A percentile compares a stretch with the other conserved stretches of the same genome.
Evolutionary conservation across 2,888 invertebrate species (phyloP).

Genomic region (Eupelmus urozonus): DNA sequence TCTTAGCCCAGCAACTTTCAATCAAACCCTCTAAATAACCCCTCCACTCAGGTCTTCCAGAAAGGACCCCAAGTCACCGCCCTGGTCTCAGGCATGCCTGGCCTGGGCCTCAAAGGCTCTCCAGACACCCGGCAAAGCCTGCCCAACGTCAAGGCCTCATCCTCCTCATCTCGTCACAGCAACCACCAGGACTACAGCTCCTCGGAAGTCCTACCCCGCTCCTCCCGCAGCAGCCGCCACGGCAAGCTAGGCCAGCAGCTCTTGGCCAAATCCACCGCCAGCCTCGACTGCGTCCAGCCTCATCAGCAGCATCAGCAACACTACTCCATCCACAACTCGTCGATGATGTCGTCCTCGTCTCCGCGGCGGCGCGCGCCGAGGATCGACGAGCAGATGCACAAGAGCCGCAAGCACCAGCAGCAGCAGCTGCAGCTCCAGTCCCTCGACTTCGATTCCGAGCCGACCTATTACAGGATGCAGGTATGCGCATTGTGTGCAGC

Average conservation of each 20-base stretch:
- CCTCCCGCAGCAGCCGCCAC: conserved; percentile 66
- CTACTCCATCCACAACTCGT: conserved; percentile 53
- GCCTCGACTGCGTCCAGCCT: conserved; percentile 71
- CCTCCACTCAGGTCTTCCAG: conserved; percentile 83
- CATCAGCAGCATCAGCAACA: conserved; percentile 61
- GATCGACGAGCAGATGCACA: conserved; percentile 74
- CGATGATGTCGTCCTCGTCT: conserved; percentile 46
- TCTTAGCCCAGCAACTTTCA: no score
- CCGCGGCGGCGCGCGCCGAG: conserved; percentile 59
- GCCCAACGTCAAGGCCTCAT: conserved; percentile 64
- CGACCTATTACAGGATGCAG: conserved; percentile 79
- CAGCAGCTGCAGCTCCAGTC: conserved; percentile 67
- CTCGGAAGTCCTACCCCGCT: conserved; percentile 52
- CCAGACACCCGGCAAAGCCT: conserved; percentile 71
- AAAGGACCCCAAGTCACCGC: conserved; percentile 89
- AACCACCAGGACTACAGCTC: conserved; percentile 46
- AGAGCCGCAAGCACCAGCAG: conserved; percentile 75
- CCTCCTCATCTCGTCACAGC: conserved; percentile 63
- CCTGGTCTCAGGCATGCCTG: conserved; percentile 83
- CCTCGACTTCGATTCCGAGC: conserved; percentile 84
- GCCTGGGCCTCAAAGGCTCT: conserved; percentile 77
- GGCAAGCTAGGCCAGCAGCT: conserved; percentile 75
- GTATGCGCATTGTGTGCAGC: conserved; percentile 61
- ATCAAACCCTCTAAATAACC: no score
- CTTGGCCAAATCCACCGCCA: conserved; percentile 72